These are phyloP conservation scores for Bufo bufo DNA, from an alignment of 2,113 vertebrate species.

Conservation along the genomic window DNA sequence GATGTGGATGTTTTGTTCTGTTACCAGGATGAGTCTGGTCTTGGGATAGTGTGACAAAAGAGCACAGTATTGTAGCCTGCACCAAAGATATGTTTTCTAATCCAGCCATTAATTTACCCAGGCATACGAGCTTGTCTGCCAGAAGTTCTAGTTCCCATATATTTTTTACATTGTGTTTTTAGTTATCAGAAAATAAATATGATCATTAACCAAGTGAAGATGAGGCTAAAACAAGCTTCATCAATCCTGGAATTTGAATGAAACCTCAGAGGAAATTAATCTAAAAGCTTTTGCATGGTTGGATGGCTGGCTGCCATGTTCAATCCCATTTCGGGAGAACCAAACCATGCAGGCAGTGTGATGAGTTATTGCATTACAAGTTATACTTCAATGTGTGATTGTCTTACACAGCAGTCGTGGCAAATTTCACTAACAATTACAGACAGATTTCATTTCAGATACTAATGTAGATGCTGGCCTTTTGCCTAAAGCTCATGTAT, in stretches of 20 bases:
- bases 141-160: neutral
- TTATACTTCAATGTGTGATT: constrained; percentile 44
- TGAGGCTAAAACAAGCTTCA: constrained; percentile 42
- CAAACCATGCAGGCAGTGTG: constrained; percentile 50
- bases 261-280: constrained; percentile 56
- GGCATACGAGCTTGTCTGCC: neutral
- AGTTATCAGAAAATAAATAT: constrained; percentile 28
- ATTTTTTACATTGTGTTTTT: constrained; percentile 17
- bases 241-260: constrained; percentile 48
- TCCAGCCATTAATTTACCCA: neutral
- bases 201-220: constrained; percentile 44
- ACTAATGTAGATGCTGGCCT: constrained; percentile 64
- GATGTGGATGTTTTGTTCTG: neutral
- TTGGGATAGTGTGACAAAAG: neutral
- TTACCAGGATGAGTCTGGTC: neutral
- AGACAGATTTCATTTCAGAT: constrained; percentile 65
- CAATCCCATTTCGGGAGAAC: constrained; percentile 6
- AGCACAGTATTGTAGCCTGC: too few relatives aligned
- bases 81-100: neutral
- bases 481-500: constrained; percentile 59
- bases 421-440: constrained; percentile 62
- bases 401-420: constrained; percentile 8
- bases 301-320: constrained; percentile 53
- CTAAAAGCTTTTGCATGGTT: constrained; percentile 54
- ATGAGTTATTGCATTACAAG: constrained; percentile 51